Base-by-base conservation (phyloP, 2,888 invertebrate species). In the Allophyes oxyacanthae region DNA sequence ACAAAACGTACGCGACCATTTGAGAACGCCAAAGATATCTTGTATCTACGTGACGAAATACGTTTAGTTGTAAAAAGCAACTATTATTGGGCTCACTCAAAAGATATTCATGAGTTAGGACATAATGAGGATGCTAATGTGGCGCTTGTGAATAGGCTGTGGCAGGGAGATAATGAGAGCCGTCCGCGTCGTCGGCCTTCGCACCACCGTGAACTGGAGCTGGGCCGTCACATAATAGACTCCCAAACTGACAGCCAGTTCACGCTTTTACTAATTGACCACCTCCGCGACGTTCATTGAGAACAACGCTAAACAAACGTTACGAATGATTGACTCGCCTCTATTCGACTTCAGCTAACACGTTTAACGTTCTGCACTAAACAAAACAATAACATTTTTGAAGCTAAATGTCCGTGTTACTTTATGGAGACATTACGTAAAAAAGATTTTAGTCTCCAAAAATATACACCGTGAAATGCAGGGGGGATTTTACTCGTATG, bases 181-280 rank as follows among this genome's bases (percentile, higher is more conserved):
- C 79, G 82, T 82, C 85, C 76, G 72, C 79, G 79, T 77, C 75
- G 77, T 78, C 84, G 89, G 89, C 91, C 92, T 91, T 91, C 91
- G 83, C 85, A 83, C 80, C 85, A 86, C 84, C 86, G 78, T 84
- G 81, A 83, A 85, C 82, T 75, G 77, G 71, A 68, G 64, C 66
- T 69, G 66, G 66, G 57, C 61, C 63, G 55, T 43, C 53, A 57
- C 75, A 88, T 79, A 88, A 89, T 81, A 80, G 79, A 76, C 84
- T 86, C 89, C 89, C 85, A 86, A 89, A 90, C 84, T 90, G 92
- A 90, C 91, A 90, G 83, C 82, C 82, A 77, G 85, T 92, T 89
- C 88, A 92, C 89, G 91, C 90, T 91, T 90, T 89, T 89, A 88
- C 90, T 87, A 89, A 90, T 88, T 89, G 91, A 87, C 91, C 92